A percentile compares a stretch with the other conserved stretches of the same genome.
Conservation (phyloP, 1,140 invertebrate species). For the Drosophila ananassae region DNA sequence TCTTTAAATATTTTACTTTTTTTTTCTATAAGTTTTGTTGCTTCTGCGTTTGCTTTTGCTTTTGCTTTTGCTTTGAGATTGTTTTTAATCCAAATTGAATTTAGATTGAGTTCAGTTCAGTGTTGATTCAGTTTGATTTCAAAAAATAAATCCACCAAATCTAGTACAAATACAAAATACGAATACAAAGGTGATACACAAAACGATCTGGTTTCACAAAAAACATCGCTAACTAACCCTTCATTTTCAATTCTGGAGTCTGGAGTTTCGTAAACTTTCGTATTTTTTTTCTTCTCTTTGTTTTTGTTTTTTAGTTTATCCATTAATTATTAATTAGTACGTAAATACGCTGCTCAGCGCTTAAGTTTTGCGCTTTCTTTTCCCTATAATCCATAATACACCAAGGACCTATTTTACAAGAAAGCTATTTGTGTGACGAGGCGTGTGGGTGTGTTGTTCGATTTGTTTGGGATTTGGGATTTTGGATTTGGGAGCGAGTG, state of each 20-base stretch:
- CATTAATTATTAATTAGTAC: constrained; percentile 7
- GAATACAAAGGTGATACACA: constrained; percentile 43
- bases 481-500: background rate
- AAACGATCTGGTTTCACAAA: constrained; percentile 20
- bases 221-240: constrained; percentile 16
- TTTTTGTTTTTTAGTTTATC: constrained; percentile 9
- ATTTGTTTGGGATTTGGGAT: too few relatives aligned
- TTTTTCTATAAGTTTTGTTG: constrained; percentile 14
- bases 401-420: constrained; percentile 30
- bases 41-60: constrained; percentile 51
- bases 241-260: background rate
- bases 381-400: background rate
- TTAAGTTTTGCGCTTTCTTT: constrained; percentile 1
- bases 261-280: background rate
- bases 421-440: constrained; percentile 21
- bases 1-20: background rate
- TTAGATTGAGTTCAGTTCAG: constrained; percentile 74
- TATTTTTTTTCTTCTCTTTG: background rate
- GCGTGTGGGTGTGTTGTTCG: background rate
- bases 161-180: constrained; percentile 56
- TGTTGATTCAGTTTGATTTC: constrained; percentile 59
- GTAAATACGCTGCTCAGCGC: background rate
- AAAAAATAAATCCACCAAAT: constrained; percentile 62
- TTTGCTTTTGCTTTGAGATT: constrained; percentile 59
- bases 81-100: constrained; percentile 81